These are phyloP conservation scores for Dryobates pubescens DNA, from an alignment of 2,797 vertebrate genomes.

Conservation along the genomic window DNA sequence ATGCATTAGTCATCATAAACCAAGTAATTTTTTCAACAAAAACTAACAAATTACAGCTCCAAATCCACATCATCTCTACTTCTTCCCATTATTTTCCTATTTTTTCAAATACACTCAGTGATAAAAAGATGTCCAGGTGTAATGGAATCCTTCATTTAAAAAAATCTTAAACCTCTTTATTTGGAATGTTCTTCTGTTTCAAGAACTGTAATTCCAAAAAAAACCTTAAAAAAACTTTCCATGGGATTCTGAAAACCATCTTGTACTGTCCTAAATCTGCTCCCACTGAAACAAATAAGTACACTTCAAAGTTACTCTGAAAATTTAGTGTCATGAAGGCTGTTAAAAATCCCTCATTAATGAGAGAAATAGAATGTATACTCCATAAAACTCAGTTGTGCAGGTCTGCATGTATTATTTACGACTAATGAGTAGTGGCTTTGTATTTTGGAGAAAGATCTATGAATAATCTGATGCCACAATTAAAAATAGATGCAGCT, in stretches of 20 bases:
- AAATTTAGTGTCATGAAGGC: background rate
- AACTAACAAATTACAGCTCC: background rate
- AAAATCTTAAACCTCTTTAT: background rate
- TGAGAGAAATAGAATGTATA: background rate
- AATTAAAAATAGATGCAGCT: constrained; percentile 14
- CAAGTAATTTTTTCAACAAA: background rate
- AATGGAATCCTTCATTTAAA: background rate
- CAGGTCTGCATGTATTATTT: background rate
- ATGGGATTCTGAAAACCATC: background rate
- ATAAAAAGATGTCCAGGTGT: background rate
- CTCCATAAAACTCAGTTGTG: background rate
- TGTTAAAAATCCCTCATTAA: background rate
- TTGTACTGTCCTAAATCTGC: background rate
- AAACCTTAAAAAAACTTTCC: background rate
- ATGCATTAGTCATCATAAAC: background rate
- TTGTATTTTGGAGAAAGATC: background rate
- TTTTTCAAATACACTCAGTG: background rate
- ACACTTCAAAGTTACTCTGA: background rate
- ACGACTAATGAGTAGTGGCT: background rate
- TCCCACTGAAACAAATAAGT: background rate
- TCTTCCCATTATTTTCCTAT: background rate
- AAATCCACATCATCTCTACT: background rate
- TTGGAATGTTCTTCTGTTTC: background rate
- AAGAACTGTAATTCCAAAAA: background rate
- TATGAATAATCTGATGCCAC: background rate